Evolutionary conservation across 2,113 vertebrate genomes (phyloP).

Genomic region (Nicator chloris): DNA sequence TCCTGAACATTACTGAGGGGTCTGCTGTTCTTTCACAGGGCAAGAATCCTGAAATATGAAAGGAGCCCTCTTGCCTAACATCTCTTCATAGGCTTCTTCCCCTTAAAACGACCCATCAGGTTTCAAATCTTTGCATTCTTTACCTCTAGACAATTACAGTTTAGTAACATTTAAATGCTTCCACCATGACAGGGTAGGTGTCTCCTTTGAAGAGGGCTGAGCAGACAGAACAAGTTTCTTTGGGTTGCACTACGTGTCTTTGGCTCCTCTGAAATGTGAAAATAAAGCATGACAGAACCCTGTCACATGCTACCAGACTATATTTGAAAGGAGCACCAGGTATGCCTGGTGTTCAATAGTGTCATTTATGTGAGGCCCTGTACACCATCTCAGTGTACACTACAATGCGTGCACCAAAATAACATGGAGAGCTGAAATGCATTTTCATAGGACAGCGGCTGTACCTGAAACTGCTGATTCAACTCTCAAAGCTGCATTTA

Average conservation of each 20-base stretch:
- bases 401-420: neutral
- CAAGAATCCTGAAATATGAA: neutral
- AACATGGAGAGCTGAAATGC: neutral
- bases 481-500: slow-evolving; percentile 40
- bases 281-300: neutral
- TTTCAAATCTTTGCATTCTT: neutral
- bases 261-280: neutral
- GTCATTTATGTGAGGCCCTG: rapidly evolving
- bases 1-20: neutral
- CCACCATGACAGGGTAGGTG: no score
- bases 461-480: slow-evolving; percentile 61
- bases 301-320: rapidly evolving
- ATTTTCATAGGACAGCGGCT: neutral
- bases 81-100: neutral
- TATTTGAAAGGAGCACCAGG: neutral
- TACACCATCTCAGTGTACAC: neutral
- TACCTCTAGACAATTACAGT: neutral
- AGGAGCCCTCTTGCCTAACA: neutral
- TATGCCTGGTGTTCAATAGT: neutral
- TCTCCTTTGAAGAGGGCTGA: neutral
- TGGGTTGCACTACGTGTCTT: neutral
- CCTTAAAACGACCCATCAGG: neutral
- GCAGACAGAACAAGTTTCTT: neutral
- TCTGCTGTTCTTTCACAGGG: neutral
- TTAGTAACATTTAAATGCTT: neutral